Percentiles rank a stretch among this genome's conserved stretches.
These are phyloP conservation scores for Palythoa grandiflora DNA, from an alignment of 92 coral and sea anemone species.

Conservation along the genomic window DNA sequence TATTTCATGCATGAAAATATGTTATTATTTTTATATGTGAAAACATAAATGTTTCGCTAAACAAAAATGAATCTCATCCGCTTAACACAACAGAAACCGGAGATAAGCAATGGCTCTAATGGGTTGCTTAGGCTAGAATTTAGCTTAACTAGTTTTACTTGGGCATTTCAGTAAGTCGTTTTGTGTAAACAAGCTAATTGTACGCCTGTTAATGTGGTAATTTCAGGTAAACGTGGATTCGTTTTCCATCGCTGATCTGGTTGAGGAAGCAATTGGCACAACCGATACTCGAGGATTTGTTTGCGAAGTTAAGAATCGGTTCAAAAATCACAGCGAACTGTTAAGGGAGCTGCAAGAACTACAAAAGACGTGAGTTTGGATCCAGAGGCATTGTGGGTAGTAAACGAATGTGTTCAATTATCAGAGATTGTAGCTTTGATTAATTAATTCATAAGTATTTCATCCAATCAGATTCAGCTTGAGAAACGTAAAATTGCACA, in stretches of 20 bases:
- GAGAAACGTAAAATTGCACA: too few relatives aligned
- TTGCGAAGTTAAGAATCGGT: slow-evolving; percentile 69
- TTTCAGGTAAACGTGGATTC: slow-evolving; percentile 70
- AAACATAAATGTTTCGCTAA: too few relatives aligned
- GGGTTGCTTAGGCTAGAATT: too few relatives aligned
- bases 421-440: not conserved
- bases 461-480: too few relatives aligned
- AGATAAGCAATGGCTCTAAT: too few relatives aligned
- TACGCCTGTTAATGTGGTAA: not conserved
- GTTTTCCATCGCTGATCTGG: slow-evolving; percentile 66
- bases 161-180: not conserved
- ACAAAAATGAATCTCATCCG: too few relatives aligned
- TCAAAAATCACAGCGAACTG: slow-evolving; percentile 62
- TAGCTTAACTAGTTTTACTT: too few relatives aligned
- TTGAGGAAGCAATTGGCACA: slow-evolving; percentile 49
- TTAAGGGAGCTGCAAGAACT: slow-evolving; percentile 67
- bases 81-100: too few relatives aligned
- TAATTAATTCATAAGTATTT: too few relatives aligned
- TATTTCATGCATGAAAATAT: too few relatives aligned
- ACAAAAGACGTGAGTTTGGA: slow-evolving; percentile 74
- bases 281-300: slow-evolving; percentile 58
- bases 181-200: not conserved
- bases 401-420: too few relatives aligned
- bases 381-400: not conserved
- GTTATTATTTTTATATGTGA: too few relatives aligned